These are phyloP conservation scores for Ivindomyrus marchei DNA, from an alignment of 2,113 vertebrate genomes.

Conservation along the genomic window DNA sequence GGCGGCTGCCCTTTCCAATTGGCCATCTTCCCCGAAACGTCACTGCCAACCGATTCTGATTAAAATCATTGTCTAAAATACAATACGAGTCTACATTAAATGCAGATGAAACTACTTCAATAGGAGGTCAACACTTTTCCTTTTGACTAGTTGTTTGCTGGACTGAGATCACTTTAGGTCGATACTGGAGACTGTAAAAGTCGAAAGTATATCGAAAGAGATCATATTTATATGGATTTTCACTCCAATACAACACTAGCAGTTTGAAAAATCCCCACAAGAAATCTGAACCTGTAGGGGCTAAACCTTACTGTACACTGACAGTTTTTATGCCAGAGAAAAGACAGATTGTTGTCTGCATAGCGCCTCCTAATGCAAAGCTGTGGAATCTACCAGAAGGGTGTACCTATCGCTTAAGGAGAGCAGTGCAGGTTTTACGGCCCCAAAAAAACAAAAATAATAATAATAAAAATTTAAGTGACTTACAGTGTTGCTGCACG, in stretches of 20 bases:
- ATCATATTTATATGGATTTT: background rate
- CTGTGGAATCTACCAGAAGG: background rate
- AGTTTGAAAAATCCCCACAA: background rate
- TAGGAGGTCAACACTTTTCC: slow-evolving; percentile 53
- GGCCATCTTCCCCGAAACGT: slow-evolving; percentile 43
- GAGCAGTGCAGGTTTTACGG: background rate
- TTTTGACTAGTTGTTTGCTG: background rate
- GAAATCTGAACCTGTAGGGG: background rate
- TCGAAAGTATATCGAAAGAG: background rate
- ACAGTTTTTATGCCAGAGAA: background rate
- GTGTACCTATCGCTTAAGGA: background rate
- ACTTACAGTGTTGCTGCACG: slow-evolving; percentile 5
- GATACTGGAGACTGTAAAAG: background rate
- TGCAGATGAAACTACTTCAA: slow-evolving; percentile 64
- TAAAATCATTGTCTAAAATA: slow-evolving; percentile 37
- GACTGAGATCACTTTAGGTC: background rate
- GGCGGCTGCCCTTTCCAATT: slow-evolving; percentile 19
- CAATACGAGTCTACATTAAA: slow-evolving; percentile 46
- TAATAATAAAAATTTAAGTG: background rate
- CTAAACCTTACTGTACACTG: background rate
- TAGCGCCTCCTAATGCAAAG: background rate
- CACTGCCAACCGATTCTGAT: slow-evolving; percentile 32
- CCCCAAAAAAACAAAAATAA: background rate
- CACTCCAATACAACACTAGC: background rate
- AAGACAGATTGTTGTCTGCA: background rate